phyloP scores from a whole-genome alignment of 2,888 invertebrate species.

The Uropetala carovei region DNA sequence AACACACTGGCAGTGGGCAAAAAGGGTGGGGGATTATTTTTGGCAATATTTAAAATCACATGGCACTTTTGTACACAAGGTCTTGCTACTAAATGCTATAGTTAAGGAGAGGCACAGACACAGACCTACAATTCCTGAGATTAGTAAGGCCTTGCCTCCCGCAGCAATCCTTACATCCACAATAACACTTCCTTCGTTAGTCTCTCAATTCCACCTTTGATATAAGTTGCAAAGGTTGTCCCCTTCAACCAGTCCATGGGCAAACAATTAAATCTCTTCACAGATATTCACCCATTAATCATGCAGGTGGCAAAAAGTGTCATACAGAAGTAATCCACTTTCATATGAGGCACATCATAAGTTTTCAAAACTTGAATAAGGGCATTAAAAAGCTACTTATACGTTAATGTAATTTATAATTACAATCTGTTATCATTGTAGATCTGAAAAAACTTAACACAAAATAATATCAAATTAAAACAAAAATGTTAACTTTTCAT shows the following conservation, averaged over 20 bases:
- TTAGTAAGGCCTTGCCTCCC: conserved; percentile 62
- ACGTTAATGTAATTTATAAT: conserved; percentile 47
- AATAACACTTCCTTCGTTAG: conserved; percentile 41
- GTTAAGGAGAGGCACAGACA: conserved; percentile 59
- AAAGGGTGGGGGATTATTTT: conserved; percentile 55
- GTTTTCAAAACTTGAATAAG: background rate
- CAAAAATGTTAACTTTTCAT: conserved; percentile 50
- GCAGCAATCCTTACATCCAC: conserved; percentile 50
- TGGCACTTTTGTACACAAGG: conserved; percentile 63
- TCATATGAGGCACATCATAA: conserved; percentile 50
- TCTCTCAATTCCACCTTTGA: conserved; percentile 31
- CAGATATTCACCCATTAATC: conserved; percentile 23
- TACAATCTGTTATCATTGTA: conserved; percentile 44
- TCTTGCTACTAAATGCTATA: conserved; percentile 60
- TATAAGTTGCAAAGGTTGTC: conserved; percentile 48
- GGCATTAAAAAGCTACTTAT: background rate
- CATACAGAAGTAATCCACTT: conserved; percentile 42
- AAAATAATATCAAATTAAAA: conserved; percentile 38
- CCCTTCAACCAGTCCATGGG: conserved; percentile 44
- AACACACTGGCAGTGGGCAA: conserved; percentile 62
- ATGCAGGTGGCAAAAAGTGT: conserved; percentile 48
- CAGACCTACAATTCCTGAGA: conserved; percentile 60
- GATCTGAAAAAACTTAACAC: conserved; percentile 40
- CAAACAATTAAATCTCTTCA: conserved; percentile 48
- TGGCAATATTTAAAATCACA: conserved; percentile 63